A percentile compares a stretch with the other conserved stretches of the same genome.
Conservation (phyloP, 2,888 invertebrate genomes). For the Drosophila gaucha region DNA sequence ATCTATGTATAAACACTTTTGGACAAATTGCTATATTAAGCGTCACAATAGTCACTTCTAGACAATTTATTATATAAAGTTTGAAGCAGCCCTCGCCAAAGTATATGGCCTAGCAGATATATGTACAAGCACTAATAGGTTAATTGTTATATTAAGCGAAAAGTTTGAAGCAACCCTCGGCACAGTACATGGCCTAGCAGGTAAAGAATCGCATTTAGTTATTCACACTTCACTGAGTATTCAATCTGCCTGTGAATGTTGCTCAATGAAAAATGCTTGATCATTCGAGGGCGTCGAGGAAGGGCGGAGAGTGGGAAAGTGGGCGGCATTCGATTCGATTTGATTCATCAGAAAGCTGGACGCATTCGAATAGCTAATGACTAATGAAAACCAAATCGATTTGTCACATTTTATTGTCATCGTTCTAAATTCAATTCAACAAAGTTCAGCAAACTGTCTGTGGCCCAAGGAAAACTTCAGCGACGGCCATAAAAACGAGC, state of each 20-base stretch:
- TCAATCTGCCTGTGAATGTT: conserved; percentile 35
- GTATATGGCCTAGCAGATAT: no score
- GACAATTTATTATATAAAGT: no score
- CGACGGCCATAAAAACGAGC: background rate
- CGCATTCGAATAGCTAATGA: conserved; percentile 12
- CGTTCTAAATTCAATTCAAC: conserved; percentile 12
- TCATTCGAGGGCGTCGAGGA: conserved; percentile 1
- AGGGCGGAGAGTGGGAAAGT: conserved; percentile 18
- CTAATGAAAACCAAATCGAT: conserved; percentile 16
- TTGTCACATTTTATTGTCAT: conserved; percentile 15
- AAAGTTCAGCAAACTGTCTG: conserved; percentile 60
- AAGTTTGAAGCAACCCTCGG: conserved; percentile 32
- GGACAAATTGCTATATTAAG: no score
- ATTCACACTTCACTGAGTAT: conserved; percentile 28
- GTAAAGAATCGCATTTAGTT: conserved; percentile 31
- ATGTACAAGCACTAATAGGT: no score
- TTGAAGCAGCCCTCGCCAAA: no score
- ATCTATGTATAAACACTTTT: no score
- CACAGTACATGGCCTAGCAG: conserved; percentile 11
- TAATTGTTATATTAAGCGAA: no score
- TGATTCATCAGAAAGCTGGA: conserved; percentile 17
- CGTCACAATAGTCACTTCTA: no score
- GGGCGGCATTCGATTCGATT: conserved; percentile 28
- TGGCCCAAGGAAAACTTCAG: conserved; percentile 54
- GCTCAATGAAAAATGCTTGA: conserved; percentile 38